Conservation (phyloP, 2,113 vertebrate species). For the Oceanites oceanicus region DNA sequence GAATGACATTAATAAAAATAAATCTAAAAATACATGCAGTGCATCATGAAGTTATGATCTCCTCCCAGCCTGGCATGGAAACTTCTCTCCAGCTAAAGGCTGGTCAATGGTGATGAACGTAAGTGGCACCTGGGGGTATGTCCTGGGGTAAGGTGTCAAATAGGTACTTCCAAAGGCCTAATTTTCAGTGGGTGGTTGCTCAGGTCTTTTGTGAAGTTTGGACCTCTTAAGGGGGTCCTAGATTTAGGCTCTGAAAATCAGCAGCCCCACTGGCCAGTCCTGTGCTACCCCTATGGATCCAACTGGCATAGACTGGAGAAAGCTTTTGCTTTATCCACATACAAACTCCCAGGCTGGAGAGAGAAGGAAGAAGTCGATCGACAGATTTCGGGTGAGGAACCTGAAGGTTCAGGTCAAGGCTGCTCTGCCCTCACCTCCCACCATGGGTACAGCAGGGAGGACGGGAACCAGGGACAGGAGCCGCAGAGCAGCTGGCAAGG, state of each 20-base stretch:
- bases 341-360: neutral
- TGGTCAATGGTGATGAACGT: neutral
- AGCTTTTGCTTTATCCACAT: neutral
- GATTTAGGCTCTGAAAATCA: neutral
- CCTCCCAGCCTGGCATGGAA: neutral
- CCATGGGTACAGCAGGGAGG: neutral
- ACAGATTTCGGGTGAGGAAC: neutral
- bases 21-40: slow-evolving; percentile 30
- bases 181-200: neutral
- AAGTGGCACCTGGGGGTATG: neutral
- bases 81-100: neutral
- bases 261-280: neutral
- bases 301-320: neutral
- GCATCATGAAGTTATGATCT: neutral
- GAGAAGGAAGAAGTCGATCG: rapidly evolving
- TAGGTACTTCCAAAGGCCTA: neutral
- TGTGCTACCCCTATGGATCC: rapidly evolving
- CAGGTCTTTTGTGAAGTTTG: neutral
- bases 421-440: neutral
- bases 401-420: neutral
- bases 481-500: neutral
- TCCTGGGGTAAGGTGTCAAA: neutral
- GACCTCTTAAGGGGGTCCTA: neutral
- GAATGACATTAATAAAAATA: slow-evolving; percentile 60
- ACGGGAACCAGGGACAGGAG: neutral